These are phyloP conservation scores for Drosophila bocqueti DNA, from an alignment of 1,140 invertebrate genomes.

Conservation along the genomic window DNA sequence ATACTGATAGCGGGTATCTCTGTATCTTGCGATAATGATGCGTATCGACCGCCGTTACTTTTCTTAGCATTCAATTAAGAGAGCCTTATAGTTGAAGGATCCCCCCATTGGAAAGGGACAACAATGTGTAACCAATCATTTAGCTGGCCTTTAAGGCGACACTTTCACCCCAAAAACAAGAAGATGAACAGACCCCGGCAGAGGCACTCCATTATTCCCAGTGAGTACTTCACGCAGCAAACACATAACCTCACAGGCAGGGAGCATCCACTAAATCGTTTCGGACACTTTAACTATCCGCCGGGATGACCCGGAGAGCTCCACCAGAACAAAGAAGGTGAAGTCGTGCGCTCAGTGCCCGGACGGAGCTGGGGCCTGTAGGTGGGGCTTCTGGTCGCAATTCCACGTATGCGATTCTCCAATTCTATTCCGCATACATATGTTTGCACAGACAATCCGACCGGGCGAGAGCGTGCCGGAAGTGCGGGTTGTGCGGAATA, in stretches of 20 bases:
- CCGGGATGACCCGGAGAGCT: conserved; percentile 39
- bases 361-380: conserved; percentile 2
- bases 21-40: neutral
- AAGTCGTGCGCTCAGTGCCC: conserved; percentile 33
- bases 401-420: conserved; percentile 45
- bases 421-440: conserved; percentile 58
- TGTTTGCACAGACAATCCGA: conserved; percentile 64
- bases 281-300: conserved; percentile 63
- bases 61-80: neutral
- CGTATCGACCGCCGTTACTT: neutral
- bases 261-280: conserved; percentile 59
- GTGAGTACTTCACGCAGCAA: conserved; percentile 49
- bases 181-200: conserved; percentile 6
- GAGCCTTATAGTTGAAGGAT: neutral
- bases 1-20: neutral
- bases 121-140: conserved; percentile 29
- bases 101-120: neutral
- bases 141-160: conserved; percentile 15
- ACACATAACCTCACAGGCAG: conserved; percentile 47
- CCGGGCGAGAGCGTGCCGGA: conserved; percentile 28
- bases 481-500: conserved; percentile 16
- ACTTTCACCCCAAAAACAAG: conserved; percentile 24
- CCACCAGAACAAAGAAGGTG: conserved; percentile 28
- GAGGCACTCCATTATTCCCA: conserved; percentile 52
- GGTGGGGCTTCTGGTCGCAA: conserved; percentile 23